Base-by-base conservation (phyloP, 2,797 vertebrate genomes). In the Taenioides sp. region DNA sequence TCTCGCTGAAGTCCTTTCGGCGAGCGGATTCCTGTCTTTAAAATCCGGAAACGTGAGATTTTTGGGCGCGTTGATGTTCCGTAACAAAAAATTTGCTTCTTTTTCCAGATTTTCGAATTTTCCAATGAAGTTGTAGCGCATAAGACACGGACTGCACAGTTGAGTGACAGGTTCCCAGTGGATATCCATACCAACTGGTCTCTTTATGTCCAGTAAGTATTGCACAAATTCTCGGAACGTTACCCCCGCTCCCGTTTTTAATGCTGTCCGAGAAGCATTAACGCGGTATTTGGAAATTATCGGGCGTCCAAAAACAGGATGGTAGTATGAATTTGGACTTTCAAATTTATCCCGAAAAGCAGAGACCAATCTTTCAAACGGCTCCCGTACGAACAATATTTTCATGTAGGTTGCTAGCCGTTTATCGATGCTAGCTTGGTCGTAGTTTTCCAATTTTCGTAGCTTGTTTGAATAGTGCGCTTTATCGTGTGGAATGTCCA, bases 331-430 rank as follows among this genome's bases (percentile, higher is more conserved):
- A 77, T 98, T 98, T 0, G 97, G 96, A 17, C 94, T 96, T 83
- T 98, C 97, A 1, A 98, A 98, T 88, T 98, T 98, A 91, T 98
- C 97, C 25, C 97, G 90, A 70, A 96, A 98, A 0, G 97, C 97
- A 0, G 97, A 98, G 4, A 98, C 96, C 65, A 98, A 87, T 20
- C 96, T 92, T 84, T 98, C 95, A 0, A 98, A 96, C 2, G 97
- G 97, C 73, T 98, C 96, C 0, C 97, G 90, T 1, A 98, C 90
- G 0, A 98, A 98, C 20, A 98, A 92, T 82, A 97, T 94, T 84
- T 97, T 98, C 25, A 95, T 96, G 92, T 97, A 97, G 40, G 93
- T 93, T 76, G 80, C 86, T 17, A 98, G 94, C 0, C 96, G 87
- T 70, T 92, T 79, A 0, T 91, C 78, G 9, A 97, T 94, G 10